Percentiles rank a stretch among this genome's conserved stretches.
phyloP scores from a whole-genome alignment of 1,140 invertebrate species.

The Psilanteris sp. region DNA sequence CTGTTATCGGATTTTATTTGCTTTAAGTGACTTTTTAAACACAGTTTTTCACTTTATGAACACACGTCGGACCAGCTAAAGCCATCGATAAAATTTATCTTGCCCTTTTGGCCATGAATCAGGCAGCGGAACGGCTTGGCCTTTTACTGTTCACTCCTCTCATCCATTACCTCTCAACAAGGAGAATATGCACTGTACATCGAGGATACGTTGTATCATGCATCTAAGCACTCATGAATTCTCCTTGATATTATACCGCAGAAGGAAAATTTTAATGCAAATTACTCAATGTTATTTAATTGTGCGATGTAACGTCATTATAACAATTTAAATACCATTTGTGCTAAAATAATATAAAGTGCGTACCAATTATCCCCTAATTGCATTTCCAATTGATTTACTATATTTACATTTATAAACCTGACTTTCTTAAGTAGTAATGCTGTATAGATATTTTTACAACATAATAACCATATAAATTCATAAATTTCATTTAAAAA shows the following conservation, averaged over 20 bases:
- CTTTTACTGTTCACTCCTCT: conserved; percentile 47
- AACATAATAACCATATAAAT: too few species aligned
- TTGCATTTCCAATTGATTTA: conserved; percentile 28
- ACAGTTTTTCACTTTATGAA: conserved; percentile 58
- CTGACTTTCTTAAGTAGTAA: too few species aligned
- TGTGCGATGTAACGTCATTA: conserved; percentile 11
- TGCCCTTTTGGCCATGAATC: conserved; percentile 56
- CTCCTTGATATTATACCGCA: conserved; percentile 34
- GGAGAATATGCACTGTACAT: conserved; percentile 48
- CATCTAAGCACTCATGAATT: conserved; percentile 55
- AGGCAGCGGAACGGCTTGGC: conserved; percentile 49
- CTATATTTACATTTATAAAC: too few species aligned
- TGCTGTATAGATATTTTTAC: too few species aligned
- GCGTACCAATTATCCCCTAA: conserved; percentile 13
- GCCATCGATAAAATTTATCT: conserved; percentile 61
- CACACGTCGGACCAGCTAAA: conserved; percentile 33
- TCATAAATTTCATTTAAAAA: too few species aligned
- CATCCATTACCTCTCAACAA: conserved; percentile 60
- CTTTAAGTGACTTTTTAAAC: conserved; percentile 45
- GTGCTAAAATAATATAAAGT: conserved; percentile 9
- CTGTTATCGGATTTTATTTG: conserved; percentile 38
- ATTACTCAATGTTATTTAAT: conserved; percentile 34
- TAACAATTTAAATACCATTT: conserved; percentile 28
- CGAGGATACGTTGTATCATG: conserved; percentile 42
- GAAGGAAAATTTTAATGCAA: conserved; percentile 38